Evolutionary conservation across 53 echinoderm and acorn worm genomes (phyloP).

Genomic region (Apostichopus leukothele): DNA sequence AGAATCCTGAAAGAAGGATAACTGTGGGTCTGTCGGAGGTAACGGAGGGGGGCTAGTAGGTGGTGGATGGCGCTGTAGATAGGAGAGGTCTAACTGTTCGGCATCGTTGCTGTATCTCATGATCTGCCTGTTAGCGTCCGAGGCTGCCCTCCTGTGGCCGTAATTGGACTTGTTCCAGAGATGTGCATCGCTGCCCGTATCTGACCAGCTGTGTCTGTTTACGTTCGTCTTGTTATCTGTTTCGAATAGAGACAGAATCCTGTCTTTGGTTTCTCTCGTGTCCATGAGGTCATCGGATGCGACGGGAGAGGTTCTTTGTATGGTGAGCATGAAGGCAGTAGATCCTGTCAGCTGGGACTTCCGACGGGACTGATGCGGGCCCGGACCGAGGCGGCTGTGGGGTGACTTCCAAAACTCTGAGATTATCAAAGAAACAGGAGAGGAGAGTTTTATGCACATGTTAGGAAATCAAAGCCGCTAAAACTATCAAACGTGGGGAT

Average conservation of each 20-base stretch:
- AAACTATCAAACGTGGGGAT: no score
- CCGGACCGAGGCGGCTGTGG: slow-evolving; percentile 41
- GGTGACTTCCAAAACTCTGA: slow-evolving; percentile 65
- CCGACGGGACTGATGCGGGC: not conserved
- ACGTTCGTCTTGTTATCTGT: not conserved
- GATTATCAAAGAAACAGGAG: not conserved
- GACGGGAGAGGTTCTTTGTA: slow-evolving; percentile 13
- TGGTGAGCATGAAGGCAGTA: not conserved
- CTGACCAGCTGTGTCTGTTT: slow-evolving; percentile 32
- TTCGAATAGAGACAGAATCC: slow-evolving; percentile 5
- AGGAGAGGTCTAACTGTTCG: slow-evolving; percentile 23
- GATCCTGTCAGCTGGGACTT: not conserved
- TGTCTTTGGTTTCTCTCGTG: slow-evolving; percentile 28
- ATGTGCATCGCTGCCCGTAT: not conserved
- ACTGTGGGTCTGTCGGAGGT: slow-evolving; percentile 1
- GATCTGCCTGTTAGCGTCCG: slow-evolving; percentile 22
- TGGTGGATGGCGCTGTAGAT: slow-evolving; percentile 2
- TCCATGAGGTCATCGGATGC: slow-evolving; percentile 13
- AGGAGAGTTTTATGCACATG: not conserved
- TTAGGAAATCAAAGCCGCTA: no score
- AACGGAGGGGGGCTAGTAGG: slow-evolving; percentile 11
- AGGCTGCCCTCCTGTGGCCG: not conserved
- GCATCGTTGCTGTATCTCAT: slow-evolving; percentile 41
- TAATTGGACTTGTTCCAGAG: not conserved
- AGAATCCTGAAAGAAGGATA: not conserved